Evolutionary conservation across 1,140 invertebrate species (phyloP), one percentile per base, ranked within the genome.

Genomic region (Oreohelix idahoensis): DNA sequence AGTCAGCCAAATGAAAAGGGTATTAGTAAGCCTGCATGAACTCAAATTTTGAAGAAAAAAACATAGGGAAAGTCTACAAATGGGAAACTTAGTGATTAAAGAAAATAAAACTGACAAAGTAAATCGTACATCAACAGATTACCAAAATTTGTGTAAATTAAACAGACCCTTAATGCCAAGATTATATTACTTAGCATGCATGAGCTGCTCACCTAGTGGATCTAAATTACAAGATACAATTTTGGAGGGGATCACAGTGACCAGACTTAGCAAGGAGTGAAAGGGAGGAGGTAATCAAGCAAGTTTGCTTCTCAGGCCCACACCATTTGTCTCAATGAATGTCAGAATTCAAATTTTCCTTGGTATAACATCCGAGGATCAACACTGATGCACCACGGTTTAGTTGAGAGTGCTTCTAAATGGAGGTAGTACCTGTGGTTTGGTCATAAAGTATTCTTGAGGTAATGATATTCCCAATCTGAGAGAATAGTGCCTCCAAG

Each of bases 361-460:
- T 32, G n/a, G 63, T 32, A 29, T 32, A 66, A 66, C 63, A 66
- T 29, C 63, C 63, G 63, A 66, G 63, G 63, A 66, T 66, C 63
- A 35, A 66, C 63, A 66, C 63, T 66, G 63, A 66, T 66, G 63
- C 63, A 66, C 63, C 63, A 66, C 63, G 32, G 63, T n/a, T 66
- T 32, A 66, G n/a, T 66, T 29, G 63, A 66, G 63, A 8, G 63
- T 66, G 63, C 63, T 66, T 66, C 11, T 32, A 66, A 71, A 26
- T 80, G 79, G 79, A 35, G 35, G 32, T 71, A 84, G 88, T 95
- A 95, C 97, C 97, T 93, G 96, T 97, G 89, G 97, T 97, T 94
- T 98, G 99, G 94, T 99, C 98, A 93, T 97, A 99, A 84, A 99
- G 95, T 93, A 99, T 99, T 89, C 98, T 95, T 86, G 98, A 99